phyloP scores from a whole-genome alignment of 2,888 invertebrate species.

The Gymnocheta viridis region DNA sequence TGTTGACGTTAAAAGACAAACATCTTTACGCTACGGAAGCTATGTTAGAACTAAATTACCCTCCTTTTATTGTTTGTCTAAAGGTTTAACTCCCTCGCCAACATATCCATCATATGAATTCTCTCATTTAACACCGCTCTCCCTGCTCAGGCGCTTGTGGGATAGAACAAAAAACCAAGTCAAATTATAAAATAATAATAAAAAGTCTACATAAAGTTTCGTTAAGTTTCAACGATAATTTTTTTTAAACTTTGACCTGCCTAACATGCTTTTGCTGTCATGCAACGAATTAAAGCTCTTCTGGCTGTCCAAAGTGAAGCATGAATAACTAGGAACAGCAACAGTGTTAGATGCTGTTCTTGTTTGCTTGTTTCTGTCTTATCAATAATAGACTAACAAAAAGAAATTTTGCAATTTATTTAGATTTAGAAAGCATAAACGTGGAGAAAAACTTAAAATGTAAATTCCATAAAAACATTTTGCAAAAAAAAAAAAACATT shows the following conservation, averaged over 20 bases:
- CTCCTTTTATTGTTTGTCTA: conserved; percentile 44
- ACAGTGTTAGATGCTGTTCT: neutral
- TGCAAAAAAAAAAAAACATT: neutral
- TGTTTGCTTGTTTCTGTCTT: neutral
- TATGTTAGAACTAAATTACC: conserved; percentile 52
- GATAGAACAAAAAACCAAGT: neutral
- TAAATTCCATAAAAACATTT: neutral
- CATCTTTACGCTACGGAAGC: conserved; percentile 53
- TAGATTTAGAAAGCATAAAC: neutral
- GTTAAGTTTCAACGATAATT: conserved; percentile 39
- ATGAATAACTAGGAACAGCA: conserved; percentile 2
- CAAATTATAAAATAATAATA: neutral
- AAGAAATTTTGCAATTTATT: neutral
- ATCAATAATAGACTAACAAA: neutral
- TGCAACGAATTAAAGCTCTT: conserved; percentile 48
- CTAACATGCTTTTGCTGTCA: conserved; percentile 43
- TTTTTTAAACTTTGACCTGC: conserved; percentile 57
- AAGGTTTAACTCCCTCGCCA: conserved; percentile 16
- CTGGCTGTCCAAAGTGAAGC: conserved; percentile 14
- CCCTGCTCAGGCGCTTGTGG: conserved; percentile 57
- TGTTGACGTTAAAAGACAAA: conserved; percentile 27
- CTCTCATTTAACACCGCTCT: conserved; percentile 32
- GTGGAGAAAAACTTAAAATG: neutral
- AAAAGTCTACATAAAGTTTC: conserved; percentile 59
- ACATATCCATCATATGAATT: neutral